Conservation (phyloP, 1,140 invertebrate genomes). For the Drosophila jambulina region DNA sequence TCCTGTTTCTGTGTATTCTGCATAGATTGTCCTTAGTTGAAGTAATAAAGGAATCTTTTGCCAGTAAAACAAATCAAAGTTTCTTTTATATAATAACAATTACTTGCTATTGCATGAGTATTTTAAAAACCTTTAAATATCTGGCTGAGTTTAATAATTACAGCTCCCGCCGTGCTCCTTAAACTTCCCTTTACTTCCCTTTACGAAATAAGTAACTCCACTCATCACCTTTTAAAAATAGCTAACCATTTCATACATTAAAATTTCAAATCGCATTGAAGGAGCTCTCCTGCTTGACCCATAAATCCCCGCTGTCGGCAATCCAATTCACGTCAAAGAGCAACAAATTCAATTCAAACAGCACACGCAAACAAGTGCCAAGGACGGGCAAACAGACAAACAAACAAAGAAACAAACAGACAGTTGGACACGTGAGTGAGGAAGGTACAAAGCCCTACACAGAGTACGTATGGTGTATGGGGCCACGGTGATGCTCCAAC, state of each 20-base stretch:
- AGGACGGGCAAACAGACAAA: slow-evolving; percentile 42
- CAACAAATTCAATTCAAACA: slow-evolving; percentile 57
- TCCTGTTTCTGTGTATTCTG: not conserved
- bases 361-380: slow-evolving; percentile 40
- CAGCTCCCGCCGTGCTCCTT: not conserved
- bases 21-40: not conserved
- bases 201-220: not conserved
- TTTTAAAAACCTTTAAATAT: not conserved
- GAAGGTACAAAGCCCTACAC: slow-evolving; percentile 11
- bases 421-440: slow-evolving; percentile 51
- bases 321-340: slow-evolving; percentile 46
- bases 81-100: not conserved
- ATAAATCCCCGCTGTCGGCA: slow-evolving; percentile 40
- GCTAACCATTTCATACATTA: not conserved
- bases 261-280: not conserved
- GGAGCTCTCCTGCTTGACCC: slow-evolving; percentile 12
- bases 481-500: not conserved
- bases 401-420: slow-evolving; percentile 27
- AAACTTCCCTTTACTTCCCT: no score
- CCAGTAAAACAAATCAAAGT: not conserved
- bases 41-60: no score
- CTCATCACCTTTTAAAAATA: slow-evolving; percentile 2
- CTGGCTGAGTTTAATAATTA: no score
- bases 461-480: not conserved
- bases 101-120: not conserved